These are phyloP conservation scores for human DNA, from an alignment of 2,113 vertebrate species.

Conservation along the genomic window GRCh38 chr7:71966001-71966500, in stretches of 20 bases:
- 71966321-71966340: no score
- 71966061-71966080: background rate
- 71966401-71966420: no score
- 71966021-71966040: background rate
- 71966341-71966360: no score
- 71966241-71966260: background rate
- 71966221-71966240: background rate
- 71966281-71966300: no score
- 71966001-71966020: background rate
- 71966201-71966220: background rate
- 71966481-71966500: no score
- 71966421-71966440: no score
- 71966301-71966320: background rate
- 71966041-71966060: background rate
- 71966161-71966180: background rate
- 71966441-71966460: no score
- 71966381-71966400: no score
- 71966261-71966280: background rate
- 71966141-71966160: background rate
- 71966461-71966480: no score
- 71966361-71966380: no score
- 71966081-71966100: background rate
- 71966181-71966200: background rate
- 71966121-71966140: background rate
- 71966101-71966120: background rate